Conservation (phyloP, 1,140 invertebrate genomes). For the Euglossa dilemma region DNA sequence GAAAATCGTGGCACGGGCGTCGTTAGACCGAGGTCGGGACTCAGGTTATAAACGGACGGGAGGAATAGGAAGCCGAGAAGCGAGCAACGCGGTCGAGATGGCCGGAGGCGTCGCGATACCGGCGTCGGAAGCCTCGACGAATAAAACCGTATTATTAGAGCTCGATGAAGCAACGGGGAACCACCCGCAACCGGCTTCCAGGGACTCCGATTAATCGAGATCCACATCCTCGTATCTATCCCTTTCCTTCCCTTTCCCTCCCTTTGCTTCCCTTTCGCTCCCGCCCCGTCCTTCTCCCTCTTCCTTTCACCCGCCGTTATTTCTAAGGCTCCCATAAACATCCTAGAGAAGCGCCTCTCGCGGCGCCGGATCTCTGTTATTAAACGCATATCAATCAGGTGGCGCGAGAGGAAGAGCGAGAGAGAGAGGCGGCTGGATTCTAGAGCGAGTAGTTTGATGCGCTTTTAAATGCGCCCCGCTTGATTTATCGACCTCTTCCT, state of each 20-base stretch:
- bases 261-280: background rate
- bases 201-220: constrained; percentile 66
- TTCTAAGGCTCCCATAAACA: constrained; percentile 59
- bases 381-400: constrained; percentile 81
- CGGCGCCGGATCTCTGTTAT: constrained; percentile 79
- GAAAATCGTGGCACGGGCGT: background rate
- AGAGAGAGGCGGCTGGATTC: background rate
- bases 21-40: background rate
- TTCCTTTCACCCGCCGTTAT: constrained; percentile 7
- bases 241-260: background rate
- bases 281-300: background rate
- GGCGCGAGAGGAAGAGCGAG: constrained; percentile 1
- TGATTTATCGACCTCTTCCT: constrained; percentile 78
- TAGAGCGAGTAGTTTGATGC: constrained; percentile 68
- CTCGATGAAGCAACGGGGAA: constrained; percentile 51
- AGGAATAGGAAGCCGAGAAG: constrained; percentile 59
- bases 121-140: constrained; percentile 74
- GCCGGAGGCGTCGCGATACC: constrained; percentile 71
- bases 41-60: background rate
- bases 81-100: constrained; percentile 67
- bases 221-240: constrained; percentile 49
- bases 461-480: constrained; percentile 76
- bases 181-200: constrained; percentile 67
- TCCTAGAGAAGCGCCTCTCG: constrained; percentile 73
- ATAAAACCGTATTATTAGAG: constrained; percentile 80